Evolutionary conservation across 2,888 invertebrate species (phyloP), one percentile per base, ranked within the genome.

Genomic region (Dynastes hyllus): DNA sequence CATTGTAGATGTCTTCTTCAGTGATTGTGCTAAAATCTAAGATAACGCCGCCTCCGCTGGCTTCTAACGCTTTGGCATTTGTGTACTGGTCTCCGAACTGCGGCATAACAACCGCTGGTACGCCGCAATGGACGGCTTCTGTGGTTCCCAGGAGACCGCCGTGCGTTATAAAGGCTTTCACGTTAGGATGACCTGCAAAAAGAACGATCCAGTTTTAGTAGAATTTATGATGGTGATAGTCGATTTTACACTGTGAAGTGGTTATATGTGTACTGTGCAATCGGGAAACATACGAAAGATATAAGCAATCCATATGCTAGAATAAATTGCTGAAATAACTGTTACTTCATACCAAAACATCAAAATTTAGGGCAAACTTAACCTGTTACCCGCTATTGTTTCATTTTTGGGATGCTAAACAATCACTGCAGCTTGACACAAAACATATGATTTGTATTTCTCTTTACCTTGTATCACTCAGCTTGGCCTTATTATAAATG

Each of bases 61-160:
- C 92, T 84, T 91, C 90, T 2, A 93, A 86, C 0, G 92, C 92
- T 63, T 91, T 91, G 0, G 92, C 93, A 85, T 94, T 94, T 0
- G 92, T 91, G 80, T 92, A 92, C 85, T 94, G 94, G 85, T 94
- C 94, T 1, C 94, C 94, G 84, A 93, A 94, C 70, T 94, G 90
- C 4, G 94, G 94, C 50, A 94, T 91, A 3, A 93, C 91, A 5
- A 95, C 87, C 69, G 93, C 89, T 5, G 94, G 94, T 53, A 92
- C 91, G 11, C 92, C 94, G 75, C 92, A 92, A 82, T 94, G 92
- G 4, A 93, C 89, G 0, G 93, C 92, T 86, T 94, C 94, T 16
- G 92, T 92, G 0, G 92, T 91, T 77, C 94, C 94, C 27, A 94
- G 88, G 79, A 94, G 91, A 1, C 94, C 94, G 2, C 92, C 93